These are phyloP conservation scores for Augochlora pura DNA, from an alignment of 1,140 invertebrate species.

Conservation along the genomic window DNA sequence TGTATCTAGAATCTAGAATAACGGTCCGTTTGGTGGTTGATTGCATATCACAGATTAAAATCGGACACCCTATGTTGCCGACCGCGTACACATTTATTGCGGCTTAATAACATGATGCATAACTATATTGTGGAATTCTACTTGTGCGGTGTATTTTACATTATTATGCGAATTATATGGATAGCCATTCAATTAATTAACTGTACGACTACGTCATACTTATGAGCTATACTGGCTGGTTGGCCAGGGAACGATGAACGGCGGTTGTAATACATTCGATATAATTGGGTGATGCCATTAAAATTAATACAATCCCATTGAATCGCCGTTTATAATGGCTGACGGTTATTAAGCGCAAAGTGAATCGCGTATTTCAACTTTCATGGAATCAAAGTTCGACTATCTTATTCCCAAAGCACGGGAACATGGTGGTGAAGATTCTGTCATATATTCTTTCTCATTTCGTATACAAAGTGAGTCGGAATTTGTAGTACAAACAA, in stretches of 20 bases:
- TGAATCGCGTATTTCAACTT: too few species aligned
- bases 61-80: too few species aligned
- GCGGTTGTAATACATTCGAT: neutral
- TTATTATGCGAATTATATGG: neutral
- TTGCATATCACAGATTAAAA: too few species aligned
- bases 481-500: too few species aligned
- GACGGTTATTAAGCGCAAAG: neutral
- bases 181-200: neutral
- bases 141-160: neutral
- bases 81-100: neutral
- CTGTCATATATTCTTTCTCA: too few species aligned
- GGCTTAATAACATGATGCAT: neutral
- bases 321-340: neutral
- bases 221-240: neutral
- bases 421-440: too few species aligned
- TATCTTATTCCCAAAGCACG: too few species aligned
- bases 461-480: too few species aligned
- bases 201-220: neutral
- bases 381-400: too few species aligned
- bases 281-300: too few species aligned
- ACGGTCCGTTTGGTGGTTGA: too few species aligned
- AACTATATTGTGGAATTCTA: neutral
- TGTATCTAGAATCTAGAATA: too few species aligned
- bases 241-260: neutral
- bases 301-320: neutral